Evolutionary conservation across 1,140 invertebrate species (phyloP).

Genomic region (Brachionus rotundiformis): DNA sequence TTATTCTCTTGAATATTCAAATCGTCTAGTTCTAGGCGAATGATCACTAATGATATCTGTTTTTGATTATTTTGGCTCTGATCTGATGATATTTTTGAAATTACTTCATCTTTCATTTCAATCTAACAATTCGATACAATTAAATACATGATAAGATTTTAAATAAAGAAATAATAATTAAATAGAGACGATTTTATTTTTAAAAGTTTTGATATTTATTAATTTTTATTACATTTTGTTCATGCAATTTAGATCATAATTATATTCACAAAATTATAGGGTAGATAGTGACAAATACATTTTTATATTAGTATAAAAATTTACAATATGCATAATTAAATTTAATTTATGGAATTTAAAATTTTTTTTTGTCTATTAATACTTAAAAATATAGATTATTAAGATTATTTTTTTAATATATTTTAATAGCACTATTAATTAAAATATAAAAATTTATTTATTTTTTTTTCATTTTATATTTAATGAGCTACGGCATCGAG

Average conservation of each 20-base stretch:
- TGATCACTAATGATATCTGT: not conserved
- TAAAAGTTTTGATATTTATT: not conserved
- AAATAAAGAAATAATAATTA: not conserved
- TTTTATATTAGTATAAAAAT: too few relatives aligned
- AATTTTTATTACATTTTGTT: not conserved
- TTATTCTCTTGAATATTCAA: not conserved
- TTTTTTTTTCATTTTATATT: too few relatives aligned
- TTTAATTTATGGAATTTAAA: too few relatives aligned
- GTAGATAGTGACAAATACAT: too few relatives aligned
- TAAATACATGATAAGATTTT: not conserved
- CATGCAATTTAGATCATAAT: not conserved
- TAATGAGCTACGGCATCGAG: too few relatives aligned
- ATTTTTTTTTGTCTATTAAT: too few relatives aligned
- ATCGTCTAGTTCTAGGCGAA: conserved; percentile 26
- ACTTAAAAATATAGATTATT: too few relatives aligned
- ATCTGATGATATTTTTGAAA: not conserved
- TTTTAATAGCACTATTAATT: too few relatives aligned
- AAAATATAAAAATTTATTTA: too few relatives aligned
- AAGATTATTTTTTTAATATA: too few relatives aligned
- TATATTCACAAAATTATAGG: not conserved
- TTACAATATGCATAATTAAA: too few relatives aligned
- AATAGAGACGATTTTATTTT: not conserved
- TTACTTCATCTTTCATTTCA: conserved; percentile 46
- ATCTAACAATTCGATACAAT: not conserved
- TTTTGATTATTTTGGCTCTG: not conserved